A percentile compares a stretch with the other conserved stretches of the same genome.
Conservation (phyloP, 2,113 vertebrate species). For the Dendrocopos noguchii region DNA sequence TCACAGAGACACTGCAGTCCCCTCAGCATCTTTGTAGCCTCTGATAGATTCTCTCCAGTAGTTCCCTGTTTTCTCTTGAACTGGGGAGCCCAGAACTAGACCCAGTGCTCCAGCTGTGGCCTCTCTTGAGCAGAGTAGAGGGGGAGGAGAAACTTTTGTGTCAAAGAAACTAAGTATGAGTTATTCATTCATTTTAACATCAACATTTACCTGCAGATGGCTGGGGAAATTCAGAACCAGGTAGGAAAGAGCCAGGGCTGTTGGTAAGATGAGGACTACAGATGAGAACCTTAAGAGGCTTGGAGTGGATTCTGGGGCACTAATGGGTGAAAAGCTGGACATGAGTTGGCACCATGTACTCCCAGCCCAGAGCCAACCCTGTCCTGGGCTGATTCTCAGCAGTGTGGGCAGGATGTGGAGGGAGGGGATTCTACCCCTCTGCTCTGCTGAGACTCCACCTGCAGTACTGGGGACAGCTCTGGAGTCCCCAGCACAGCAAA, state of each 20-base stretch:
- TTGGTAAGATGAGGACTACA: fast-evolving
- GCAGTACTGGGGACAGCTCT: neutral
- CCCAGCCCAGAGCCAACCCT: too few relatives aligned
- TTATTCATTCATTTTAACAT: neutral
- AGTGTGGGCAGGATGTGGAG: too few relatives aligned
- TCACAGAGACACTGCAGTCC: too few relatives aligned
- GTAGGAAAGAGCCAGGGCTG: neutral
- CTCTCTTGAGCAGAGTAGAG: too few relatives aligned
- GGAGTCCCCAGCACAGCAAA: neutral
- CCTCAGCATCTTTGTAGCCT: too few relatives aligned
- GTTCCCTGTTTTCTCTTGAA: too few relatives aligned
- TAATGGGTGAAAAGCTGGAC: too few relatives aligned
- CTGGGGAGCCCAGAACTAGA: too few relatives aligned
- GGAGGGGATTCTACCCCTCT: neutral
- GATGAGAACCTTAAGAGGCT: fast-evolving
- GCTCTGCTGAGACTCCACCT: neutral
- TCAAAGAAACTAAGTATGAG: neutral
- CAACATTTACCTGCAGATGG: neutral
- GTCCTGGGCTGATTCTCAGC: too few relatives aligned
- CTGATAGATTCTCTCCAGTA: too few relatives aligned
- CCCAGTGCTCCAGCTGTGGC: too few relatives aligned
- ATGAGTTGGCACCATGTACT: too few relatives aligned
- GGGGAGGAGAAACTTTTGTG: neutral
- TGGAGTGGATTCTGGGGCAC: neutral
- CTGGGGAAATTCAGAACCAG: neutral